These are phyloP conservation scores for Symphodus melops DNA, from an alignment of 2,113 vertebrate species.

Conservation along the genomic window DNA sequence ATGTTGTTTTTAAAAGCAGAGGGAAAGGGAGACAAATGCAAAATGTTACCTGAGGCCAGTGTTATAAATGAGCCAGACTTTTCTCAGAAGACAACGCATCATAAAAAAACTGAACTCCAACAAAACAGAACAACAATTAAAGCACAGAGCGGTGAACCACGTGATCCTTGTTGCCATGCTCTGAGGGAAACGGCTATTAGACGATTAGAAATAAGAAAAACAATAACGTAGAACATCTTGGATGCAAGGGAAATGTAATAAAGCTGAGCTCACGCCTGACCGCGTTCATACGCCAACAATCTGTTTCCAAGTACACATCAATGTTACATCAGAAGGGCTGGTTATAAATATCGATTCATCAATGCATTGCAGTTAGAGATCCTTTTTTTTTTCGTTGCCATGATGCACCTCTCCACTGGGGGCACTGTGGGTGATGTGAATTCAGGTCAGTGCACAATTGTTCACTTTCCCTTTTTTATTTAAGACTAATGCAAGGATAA, in stretches of 20 bases:
- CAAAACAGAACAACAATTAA: neutral
- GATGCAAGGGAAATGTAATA: neutral
- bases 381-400: too few species aligned
- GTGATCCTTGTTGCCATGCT: too few species aligned
- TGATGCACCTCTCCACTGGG: too few species aligned
- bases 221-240: neutral
- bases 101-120: neutral
- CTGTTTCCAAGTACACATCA: constrained; percentile 3
- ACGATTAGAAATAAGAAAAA: neutral
- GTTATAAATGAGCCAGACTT: neutral
- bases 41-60: constrained; percentile 8
- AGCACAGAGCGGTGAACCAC: neutral
- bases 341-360: too few species aligned
- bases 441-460: too few species aligned
- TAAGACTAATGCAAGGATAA: too few species aligned
- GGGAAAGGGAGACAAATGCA: neutral
- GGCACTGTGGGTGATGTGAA: too few species aligned
- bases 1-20: constrained; percentile 21
- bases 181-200: neutral
- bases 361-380: too few species aligned
- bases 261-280: neutral
- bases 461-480: too few species aligned
- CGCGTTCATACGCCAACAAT: constrained; percentile 1
- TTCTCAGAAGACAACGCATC: neutral
- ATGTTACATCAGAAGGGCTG: neutral